Conservation (phyloP, 1,140 invertebrate species). For the Telenomus remus region DNA sequence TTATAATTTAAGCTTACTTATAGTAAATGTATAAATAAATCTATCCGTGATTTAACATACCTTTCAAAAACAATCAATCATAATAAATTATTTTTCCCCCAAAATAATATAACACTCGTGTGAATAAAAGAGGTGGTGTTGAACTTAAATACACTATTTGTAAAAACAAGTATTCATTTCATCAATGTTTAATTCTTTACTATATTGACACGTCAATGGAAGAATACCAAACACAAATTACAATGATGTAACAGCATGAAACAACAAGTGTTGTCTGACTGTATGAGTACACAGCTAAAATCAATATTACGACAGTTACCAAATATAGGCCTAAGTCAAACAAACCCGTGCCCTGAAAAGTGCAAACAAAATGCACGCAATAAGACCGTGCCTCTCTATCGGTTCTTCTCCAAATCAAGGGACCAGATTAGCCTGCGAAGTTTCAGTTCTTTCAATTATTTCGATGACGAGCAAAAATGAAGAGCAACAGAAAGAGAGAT, state of each 20-base stretch:
- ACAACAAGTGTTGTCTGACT: conserved; percentile 23
- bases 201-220: not conserved
- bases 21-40: too few relatives aligned
- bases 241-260: conserved; percentile 10
- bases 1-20: too few relatives aligned
- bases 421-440: conserved; percentile 24
- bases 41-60: too few relatives aligned
- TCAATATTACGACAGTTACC: conserved; percentile 41
- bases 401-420: not conserved
- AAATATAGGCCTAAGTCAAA: conserved; percentile 45
- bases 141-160: too few relatives aligned
- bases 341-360: conserved; percentile 37
- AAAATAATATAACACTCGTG: too few relatives aligned
- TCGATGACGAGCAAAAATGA: conserved; percentile 53
- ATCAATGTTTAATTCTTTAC: not conserved
- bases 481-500: conserved; percentile 37
- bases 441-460: conserved; percentile 59
- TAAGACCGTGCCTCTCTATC: conserved; percentile 19
- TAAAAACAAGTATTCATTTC: too few relatives aligned
- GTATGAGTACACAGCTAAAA: conserved; percentile 29
- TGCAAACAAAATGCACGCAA: conserved; percentile 46
- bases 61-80: too few relatives aligned
- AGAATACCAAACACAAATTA: not conserved
- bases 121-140: too few relatives aligned
- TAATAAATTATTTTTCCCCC: too few relatives aligned